Conservation (phyloP, 2,888 invertebrate species). For the Eubasilissa splendida region DNA sequence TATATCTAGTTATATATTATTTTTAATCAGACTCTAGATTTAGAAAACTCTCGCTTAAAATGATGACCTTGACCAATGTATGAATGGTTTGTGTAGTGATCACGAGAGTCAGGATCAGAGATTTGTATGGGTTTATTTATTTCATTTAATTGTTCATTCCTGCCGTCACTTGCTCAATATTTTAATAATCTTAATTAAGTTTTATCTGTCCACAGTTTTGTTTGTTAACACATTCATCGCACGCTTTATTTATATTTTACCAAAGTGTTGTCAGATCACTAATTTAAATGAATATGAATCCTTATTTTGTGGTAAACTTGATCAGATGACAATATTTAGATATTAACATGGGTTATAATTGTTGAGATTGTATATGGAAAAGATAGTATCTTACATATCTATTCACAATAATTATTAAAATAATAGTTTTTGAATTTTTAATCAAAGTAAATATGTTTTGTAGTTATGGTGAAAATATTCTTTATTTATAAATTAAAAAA, state of each 20-base stretch:
- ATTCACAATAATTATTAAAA: slow-evolving; percentile 37
- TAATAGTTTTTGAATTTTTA: slow-evolving; percentile 38
- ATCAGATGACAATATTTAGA: slow-evolving; percentile 41
- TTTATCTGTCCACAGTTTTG: too few species aligned
- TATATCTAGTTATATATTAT: slow-evolving; percentile 39
- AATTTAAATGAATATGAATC: neutral
- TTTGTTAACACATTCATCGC: too few species aligned
- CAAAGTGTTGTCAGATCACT: neutral
- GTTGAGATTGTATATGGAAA: slow-evolving; percentile 42
- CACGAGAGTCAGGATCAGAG: neutral
- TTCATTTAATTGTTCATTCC: slow-evolving; percentile 30
- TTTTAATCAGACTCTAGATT: slow-evolving; percentile 13
- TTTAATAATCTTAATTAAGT: neutral
- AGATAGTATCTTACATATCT: slow-evolving; percentile 49
- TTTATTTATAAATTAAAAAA: neutral
- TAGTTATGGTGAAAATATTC: slow-evolving; percentile 8
- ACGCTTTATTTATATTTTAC: neutral
- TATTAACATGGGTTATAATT: slow-evolving; percentile 30
- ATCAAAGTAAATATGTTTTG: slow-evolving; percentile 20
- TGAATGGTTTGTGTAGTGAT: slow-evolving; percentile 24
- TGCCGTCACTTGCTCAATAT: slow-evolving; percentile 44
- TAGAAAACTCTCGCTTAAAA: slow-evolving; percentile 33
- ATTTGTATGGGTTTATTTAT: slow-evolving; percentile 21
- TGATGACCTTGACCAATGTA: slow-evolving; percentile 36
- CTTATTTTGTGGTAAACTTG: slow-evolving; percentile 2